Evolutionary conservation across 2,113 vertebrate genomes (phyloP), one percentile per base, ranked within the genome.

Genomic region (Camelus bactrianus): DNA sequence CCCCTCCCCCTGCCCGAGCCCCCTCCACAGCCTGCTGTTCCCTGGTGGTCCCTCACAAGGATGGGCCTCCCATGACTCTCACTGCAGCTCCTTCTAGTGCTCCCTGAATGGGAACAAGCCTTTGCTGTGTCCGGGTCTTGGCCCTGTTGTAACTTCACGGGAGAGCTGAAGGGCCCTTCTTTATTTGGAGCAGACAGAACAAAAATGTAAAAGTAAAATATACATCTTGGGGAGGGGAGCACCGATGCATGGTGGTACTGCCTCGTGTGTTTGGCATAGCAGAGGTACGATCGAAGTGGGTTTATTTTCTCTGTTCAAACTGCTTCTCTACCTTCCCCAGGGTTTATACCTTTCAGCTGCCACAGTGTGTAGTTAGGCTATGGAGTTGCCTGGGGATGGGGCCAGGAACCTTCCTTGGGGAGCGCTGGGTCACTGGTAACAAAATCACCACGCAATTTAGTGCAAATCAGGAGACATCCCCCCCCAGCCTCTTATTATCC

Each of bases 391-490:
- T 89, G 80, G 73, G 89, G 83, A 56, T 94, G 73, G 93, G 73
- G 58, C 64, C 79, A 92, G 93, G 86, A 96, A 93, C 81, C 96
- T 98, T 94, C 92, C 73, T 96, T 92, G 73, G 96, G 64, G 92
- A 97, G n/a, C 50, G 56, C 26, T 95, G 95, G 86, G 92, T 97
- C 96, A 97, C 75, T 97, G 69, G 93, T 95, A 98, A 94, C 94
- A 79, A 96, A 97, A 97, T 97, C 94, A 96, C 89, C 92, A 92
- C 73, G 70, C 97, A 96, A 97, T 97, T 97, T 95, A 96, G 94
- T 97, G 48, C 94, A 96, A 89, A 95, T 93, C 96, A 95, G 82
- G 93, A 94, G 81, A 73, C 77, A 96, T 70, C 64, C 60, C 50
- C 50, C 62, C 80, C 77, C 46, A 72, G 92, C 75, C 82, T 94